Percentiles rank a stretch among this genome's conserved stretches.
Evolutionary conservation across 2,888 invertebrate species (phyloP).

Genomic region (Cactoblastis cactorum): DNA sequence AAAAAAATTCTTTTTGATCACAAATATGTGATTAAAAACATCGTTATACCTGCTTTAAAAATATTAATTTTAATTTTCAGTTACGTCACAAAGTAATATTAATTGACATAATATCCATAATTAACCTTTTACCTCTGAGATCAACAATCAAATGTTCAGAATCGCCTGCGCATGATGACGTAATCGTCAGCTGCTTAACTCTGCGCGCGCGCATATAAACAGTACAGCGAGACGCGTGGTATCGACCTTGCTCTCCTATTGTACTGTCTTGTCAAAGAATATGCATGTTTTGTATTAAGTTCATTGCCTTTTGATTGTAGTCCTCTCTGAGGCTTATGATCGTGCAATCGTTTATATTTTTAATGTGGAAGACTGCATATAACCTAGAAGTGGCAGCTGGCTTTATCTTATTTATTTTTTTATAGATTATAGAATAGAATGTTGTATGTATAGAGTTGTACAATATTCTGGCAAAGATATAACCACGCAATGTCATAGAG

Average conservation of each 20-base stretch:
- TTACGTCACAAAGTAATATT: not conserved
- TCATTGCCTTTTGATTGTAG: slow-evolving; percentile 19
- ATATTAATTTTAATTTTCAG: too few relatives aligned
- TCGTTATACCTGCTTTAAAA: not conserved
- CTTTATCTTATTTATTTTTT: too few relatives aligned
- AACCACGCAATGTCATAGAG: too few relatives aligned
- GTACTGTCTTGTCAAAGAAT: slow-evolving; percentile 40
- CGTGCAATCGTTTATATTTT: not conserved
- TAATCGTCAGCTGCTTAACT: slow-evolving; percentile 4
- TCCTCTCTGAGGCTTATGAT: not conserved
- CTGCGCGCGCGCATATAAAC: not conserved
- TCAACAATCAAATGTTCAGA: not conserved
- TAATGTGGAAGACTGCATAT: too few relatives aligned
- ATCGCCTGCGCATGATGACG: not conserved
- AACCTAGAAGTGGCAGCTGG: too few relatives aligned
- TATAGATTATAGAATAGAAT: too few relatives aligned
- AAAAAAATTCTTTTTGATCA: too few relatives aligned
- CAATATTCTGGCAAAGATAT: too few relatives aligned
- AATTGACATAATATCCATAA: not conserved
- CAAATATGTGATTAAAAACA: too few relatives aligned
- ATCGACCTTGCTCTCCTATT: slow-evolving; percentile 64
- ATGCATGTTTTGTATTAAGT: not conserved
- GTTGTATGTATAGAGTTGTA: too few relatives aligned
- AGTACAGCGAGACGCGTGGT: slow-evolving; percentile 28
- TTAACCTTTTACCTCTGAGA: not conserved